Evolutionary conservation across 2,113 vertebrate genomes (phyloP).

Genomic region (Notiomystis cincta): DNA sequence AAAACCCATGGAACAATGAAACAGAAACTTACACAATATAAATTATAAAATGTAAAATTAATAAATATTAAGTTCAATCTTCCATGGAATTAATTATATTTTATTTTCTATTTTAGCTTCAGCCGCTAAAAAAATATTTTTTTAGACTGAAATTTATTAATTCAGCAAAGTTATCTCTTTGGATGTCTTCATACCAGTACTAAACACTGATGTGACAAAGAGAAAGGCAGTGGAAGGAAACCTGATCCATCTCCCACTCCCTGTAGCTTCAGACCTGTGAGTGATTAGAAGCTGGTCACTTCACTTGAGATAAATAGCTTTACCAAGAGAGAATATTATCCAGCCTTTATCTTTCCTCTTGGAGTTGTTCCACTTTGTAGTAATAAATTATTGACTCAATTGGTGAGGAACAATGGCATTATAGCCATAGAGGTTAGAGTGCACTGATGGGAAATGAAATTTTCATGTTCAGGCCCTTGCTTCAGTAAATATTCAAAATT

Average conservation of each 20-base stretch:
- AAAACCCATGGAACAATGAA: background rate
- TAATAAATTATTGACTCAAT: background rate
- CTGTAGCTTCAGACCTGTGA: background rate
- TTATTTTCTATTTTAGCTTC: background rate
- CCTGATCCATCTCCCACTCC: background rate
- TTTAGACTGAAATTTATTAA: background rate
- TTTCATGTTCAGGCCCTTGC: background rate
- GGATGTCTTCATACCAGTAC: background rate
- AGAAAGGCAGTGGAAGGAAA: background rate
- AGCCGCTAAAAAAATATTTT: background rate
- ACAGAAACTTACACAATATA: background rate
- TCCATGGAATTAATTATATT: background rate
- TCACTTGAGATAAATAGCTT: background rate
- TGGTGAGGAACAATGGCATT: background rate
- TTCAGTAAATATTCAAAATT: background rate
- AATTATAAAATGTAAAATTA: background rate
- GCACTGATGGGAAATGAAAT: background rate
- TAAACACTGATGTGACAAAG: background rate
- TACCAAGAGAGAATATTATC: background rate
- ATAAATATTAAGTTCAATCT: background rate
- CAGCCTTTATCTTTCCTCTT: background rate
- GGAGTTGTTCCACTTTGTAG: background rate
- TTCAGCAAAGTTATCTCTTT: background rate
- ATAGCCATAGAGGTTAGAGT: background rate
- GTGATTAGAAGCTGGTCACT: background rate